phyloP scores from a whole-genome alignment of 2,113 vertebrate species.

The Haemorhous mexicanus region DNA sequence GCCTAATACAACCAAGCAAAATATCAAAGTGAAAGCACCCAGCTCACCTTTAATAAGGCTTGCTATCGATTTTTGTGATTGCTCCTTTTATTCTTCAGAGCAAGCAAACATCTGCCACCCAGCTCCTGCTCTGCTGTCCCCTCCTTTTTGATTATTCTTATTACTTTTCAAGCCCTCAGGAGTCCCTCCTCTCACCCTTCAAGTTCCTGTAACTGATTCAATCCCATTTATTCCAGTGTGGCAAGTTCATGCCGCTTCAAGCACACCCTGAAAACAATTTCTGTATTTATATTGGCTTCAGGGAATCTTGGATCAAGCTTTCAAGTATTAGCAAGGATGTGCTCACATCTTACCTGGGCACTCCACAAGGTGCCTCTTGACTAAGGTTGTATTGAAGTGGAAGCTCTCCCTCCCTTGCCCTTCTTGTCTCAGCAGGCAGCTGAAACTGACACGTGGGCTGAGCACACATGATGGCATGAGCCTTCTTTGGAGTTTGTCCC shows the following conservation, averaged over 20 bases:
- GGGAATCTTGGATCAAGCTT: neutral
- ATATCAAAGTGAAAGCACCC: slow-evolving; percentile 3
- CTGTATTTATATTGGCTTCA: neutral
- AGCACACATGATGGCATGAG: accelerated
- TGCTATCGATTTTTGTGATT: slow-evolving; percentile 47
- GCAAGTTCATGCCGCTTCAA: neutral
- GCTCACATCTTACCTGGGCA: neutral
- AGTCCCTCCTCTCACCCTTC: neutral
- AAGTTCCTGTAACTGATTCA: neutral
- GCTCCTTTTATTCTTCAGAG: slow-evolving; percentile 54
- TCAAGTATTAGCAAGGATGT: neutral
- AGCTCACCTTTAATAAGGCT: slow-evolving; percentile 58
- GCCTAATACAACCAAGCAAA: slow-evolving; percentile 38
- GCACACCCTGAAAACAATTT: neutral
- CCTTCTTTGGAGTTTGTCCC: neutral
- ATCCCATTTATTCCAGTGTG: neutral
- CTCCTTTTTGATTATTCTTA: slow-evolving; percentile 36
- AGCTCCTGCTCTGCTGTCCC: neutral
- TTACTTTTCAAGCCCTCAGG: neutral
- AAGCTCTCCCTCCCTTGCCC: neutral
- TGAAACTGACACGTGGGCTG: accelerated
- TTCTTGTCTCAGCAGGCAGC: neutral
- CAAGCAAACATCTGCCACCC: neutral
- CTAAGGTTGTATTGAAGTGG: neutral
- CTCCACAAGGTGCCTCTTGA: neutral